These are phyloP conservation scores for Leptobrachium ailaonicum DNA, from an alignment of 2,113 vertebrate genomes.

Conservation along the genomic window DNA sequence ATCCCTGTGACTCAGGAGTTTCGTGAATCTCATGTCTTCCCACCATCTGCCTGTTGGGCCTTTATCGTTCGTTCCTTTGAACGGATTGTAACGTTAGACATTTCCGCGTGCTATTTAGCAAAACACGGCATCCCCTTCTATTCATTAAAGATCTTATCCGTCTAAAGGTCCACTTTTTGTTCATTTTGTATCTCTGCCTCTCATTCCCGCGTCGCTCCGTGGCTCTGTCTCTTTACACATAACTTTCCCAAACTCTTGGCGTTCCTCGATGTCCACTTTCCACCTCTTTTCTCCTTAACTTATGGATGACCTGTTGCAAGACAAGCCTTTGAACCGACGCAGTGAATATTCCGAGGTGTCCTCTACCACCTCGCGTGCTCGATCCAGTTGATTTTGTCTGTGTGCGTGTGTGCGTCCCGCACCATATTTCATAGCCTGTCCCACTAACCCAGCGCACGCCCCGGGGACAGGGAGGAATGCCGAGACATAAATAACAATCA, in stretches of 20 bases:
- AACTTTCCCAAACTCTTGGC: neutral
- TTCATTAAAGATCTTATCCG: too few species aligned
- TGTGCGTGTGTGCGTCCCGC: neutral
- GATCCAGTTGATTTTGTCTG: neutral
- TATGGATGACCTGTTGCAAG: neutral
- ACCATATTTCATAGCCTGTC: constrained; percentile 11
- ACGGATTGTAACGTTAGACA: neutral
- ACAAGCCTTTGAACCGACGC: neutral
- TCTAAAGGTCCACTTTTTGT: too few species aligned
- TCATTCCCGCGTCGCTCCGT: too few species aligned
- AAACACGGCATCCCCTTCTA: too few species aligned
- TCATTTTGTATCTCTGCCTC: too few species aligned
- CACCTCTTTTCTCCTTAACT: neutral
- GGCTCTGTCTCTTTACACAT: neutral
- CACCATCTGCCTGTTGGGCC: neutral
- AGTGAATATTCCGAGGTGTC: neutral
- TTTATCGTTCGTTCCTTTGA: neutral
- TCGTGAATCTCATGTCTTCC: neutral
- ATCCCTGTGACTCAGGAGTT: neutral
- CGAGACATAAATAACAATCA: neutral
- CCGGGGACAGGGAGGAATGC: neutral
- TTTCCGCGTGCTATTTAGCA: too few species aligned
- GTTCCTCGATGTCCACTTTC: too few species aligned
- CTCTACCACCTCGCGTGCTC: constrained; percentile 13
- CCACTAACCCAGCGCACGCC: constrained; percentile 27